These are phyloP conservation scores for Epirrhoe tristata DNA, from an alignment of 2,888 invertebrate species.

Conservation along the genomic window DNA sequence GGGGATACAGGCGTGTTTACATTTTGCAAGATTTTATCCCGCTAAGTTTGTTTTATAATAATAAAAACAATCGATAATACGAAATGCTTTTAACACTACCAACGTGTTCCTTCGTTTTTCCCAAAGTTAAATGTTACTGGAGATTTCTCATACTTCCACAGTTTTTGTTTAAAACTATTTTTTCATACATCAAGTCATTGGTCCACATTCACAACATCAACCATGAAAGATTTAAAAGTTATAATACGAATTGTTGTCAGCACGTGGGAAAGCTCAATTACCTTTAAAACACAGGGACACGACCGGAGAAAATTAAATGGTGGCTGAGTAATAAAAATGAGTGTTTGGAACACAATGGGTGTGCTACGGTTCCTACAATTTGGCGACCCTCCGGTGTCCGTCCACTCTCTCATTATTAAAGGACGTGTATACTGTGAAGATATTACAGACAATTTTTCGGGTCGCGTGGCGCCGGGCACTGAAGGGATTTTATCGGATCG, in stretches of 20 bases:
- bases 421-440: constrained; percentile 53
- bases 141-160: too few relatives aligned
- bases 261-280: constrained; percentile 16
- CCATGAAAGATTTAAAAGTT: too few relatives aligned
- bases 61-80: too few relatives aligned
- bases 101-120: too few relatives aligned
- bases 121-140: too few relatives aligned
- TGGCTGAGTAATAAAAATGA: constrained; percentile 65
- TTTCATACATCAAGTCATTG: too few relatives aligned
- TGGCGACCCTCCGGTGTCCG: constrained; percentile 62
- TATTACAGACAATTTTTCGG: constrained; percentile 49
- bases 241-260: not conserved
- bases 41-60: too few relatives aligned
- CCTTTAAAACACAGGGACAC: constrained; percentile 54
- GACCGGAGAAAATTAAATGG: constrained; percentile 68
- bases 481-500: constrained; percentile 41
- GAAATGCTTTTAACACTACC: too few relatives aligned
- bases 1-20: too few relatives aligned
- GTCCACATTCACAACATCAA: too few relatives aligned
- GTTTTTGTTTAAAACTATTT: too few relatives aligned
- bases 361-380: constrained; percentile 60
- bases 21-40: too few relatives aligned
- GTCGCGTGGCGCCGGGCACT: constrained; percentile 43
- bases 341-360: constrained; percentile 67
- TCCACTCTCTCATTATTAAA: constrained; percentile 61